A percentile compares a stretch with the other conserved stretches of the same genome.
Conservation (phyloP, 2,888 invertebrate genomes). For the Nephrotoma flavescens region DNA sequence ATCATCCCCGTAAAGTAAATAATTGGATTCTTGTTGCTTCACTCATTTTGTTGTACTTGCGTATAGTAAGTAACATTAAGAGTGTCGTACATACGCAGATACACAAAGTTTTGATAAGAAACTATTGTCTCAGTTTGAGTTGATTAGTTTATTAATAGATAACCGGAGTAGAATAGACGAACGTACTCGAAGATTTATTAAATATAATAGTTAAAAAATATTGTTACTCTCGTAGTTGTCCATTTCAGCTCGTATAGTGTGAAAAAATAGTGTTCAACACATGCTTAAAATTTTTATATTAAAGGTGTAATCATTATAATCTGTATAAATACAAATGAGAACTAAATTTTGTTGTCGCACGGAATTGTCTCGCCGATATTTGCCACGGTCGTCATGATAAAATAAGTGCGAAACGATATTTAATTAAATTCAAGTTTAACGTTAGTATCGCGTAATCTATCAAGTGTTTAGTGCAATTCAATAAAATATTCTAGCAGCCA, state of each 20-base stretch:
- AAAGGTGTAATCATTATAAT: background rate
- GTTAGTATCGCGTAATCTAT: background rate
- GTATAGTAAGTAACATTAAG: background rate
- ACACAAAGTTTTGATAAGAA: background rate
- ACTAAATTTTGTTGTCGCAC: no score
- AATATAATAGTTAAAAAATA: no score
- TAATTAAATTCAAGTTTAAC: no score
- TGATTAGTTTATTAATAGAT: background rate
- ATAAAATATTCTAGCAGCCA: constrained; percentile 18
- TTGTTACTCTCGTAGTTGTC: no score
- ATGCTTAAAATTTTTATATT: no score
- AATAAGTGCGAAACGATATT: no score
- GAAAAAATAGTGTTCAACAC: background rate
- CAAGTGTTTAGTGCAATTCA: constrained; percentile 23
- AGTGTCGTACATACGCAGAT: background rate
- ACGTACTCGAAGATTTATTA: no score
- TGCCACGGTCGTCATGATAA: no score
- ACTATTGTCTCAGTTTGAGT: background rate
- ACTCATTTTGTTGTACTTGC: background rate
- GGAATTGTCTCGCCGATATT: no score
- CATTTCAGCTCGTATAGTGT: background rate
- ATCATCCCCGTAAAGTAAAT: background rate
- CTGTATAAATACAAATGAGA: background rate
- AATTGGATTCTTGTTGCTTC: background rate
- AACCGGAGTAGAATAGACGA: no score